Base-by-base conservation (phyloP, 2,797 vertebrate genomes). In the Ctenochaetus hawaiiensis region DNA sequence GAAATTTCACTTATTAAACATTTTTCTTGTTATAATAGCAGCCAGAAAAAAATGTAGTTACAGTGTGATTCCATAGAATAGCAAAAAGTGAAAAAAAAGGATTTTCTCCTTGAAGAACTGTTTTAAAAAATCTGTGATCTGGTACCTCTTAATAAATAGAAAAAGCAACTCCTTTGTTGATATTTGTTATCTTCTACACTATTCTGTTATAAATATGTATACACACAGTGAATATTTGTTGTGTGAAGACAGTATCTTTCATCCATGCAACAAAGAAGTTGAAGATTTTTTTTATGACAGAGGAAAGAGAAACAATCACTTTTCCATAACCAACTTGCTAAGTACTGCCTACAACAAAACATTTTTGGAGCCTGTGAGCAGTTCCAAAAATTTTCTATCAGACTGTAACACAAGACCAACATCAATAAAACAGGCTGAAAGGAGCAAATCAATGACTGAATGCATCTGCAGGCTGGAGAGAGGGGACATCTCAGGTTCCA, bases 81-180 rank as follows among this genome's bases (percentile, higher is more conserved):
- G 53, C 75, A 60, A 79, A 70, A 76, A 67, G 61, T 66, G 61
- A 73, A 75, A 78, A 79, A 73, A 26, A 74, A 22, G 22, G 8
- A 48, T 47, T 52, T 30, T 16, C 47, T 76, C 22, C 72, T 77
- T n/a, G 77, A 83, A 75, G 75, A 22, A 77, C 71, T 87, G 82
- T 91, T 87, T 87, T 4, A 84, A 85, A 85, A 64, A 75, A 87
- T 86, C 80, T 81, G 84, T 83, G 71, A 91, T 91, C 84, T 85
- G 82, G 91, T 93, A 94, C 93, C 93, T 91, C 86, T 83, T 57
- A 90, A 93, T 94, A 92, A 93, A 93, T 93, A 93, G 80, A 87
- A 87, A 86, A 87, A 53, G 77, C 69, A 81, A 83, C 78, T 78
- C 73, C 72, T 85, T 78, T 87, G 77, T 63, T 90, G 79, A 89